Base-by-base conservation (phyloP, 1,140 invertebrate species). In the Belonocnema kinseyi region DNA sequence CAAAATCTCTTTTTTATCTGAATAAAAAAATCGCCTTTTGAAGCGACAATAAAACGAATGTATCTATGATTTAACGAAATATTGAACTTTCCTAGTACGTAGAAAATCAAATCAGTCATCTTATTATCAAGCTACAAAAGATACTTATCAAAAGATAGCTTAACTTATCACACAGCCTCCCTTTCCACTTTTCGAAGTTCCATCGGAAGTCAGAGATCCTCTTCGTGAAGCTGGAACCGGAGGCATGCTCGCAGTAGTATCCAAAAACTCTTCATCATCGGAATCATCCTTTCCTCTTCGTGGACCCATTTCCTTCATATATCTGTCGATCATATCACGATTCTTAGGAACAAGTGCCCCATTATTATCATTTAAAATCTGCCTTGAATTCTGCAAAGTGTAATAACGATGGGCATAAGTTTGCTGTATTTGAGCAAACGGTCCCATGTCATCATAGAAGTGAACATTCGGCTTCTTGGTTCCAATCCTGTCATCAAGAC, bases 261-360 rank as follows among this genome's bases (percentile, higher is more conserved):
- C 91, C 72, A 92, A 85, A 85, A 89, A 92, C 77, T 90, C 90
- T 5, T 92, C 91, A 54, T 92, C 90, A 50, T 91, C 90, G 0
- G 89, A 90, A 46, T 90, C 90, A 82, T 81, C 82, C 66, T 79
- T 83, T 72, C 33, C 73, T 73, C 74, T 83, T 26, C 70, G 66
- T 72, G 72, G 26, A n/a, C 66, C 80, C 21, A 84, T 72, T 8
- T 89, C 87, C 12, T 80, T 80, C 4, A 86, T 77, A 71, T 90
- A 90, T 46, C 81, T 83, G 3, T 89, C 84, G 53, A 90, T 88
- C 80, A 90, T 83, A 26, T 90, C 83, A 61, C 54, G 83, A 77
- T 87, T 88, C 2, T 85, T 83, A 73, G 73, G 33, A 54, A 79
- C 80, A 80, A 85, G 26, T 19, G 82, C 73, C 77, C 84, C 85